Percentiles rank a stretch among this genome's conserved stretches.
These are phyloP conservation scores for Plebejus anna DNA, from an alignment of 2,888 invertebrate genomes.

Conservation along the genomic window DNA sequence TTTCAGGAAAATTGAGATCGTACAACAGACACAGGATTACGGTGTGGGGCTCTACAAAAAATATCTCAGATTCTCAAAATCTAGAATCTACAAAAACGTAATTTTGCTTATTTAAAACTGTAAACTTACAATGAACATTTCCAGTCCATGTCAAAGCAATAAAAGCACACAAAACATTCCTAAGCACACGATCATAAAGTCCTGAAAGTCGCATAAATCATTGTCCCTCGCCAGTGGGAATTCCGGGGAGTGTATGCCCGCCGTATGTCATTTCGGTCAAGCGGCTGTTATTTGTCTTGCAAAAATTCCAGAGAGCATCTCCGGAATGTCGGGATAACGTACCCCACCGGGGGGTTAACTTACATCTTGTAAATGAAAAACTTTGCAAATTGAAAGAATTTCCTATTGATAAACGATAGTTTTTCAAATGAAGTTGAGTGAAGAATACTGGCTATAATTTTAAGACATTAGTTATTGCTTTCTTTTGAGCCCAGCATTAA, in stretches of 20 bases:
- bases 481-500: no score
- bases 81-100: no score
- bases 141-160: neutral
- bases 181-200: conserved; percentile 58
- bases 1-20: no score
- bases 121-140: neutral
- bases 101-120: neutral
- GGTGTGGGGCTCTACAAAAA: no score
- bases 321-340: conserved; percentile 54
- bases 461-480: no score
- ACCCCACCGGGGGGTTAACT: conserved; percentile 40
- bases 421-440: neutral
- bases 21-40: no score
- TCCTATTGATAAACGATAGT: neutral
- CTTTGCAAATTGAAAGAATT: conserved; percentile 9
- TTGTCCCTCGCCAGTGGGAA: conserved; percentile 49
- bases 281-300: conserved; percentile 73
- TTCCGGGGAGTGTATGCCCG: conserved; percentile 61
- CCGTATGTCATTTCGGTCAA: conserved; percentile 75
- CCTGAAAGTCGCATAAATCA: conserved; percentile 51
- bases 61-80: no score
- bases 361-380: conserved; percentile 29
- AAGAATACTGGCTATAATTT: no score
- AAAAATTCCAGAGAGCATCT: conserved; percentile 69
- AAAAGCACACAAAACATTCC: conserved; percentile 56